Evolutionary conservation across 2,888 invertebrate genomes (phyloP).

Genomic region (Agrotis puta): DNA sequence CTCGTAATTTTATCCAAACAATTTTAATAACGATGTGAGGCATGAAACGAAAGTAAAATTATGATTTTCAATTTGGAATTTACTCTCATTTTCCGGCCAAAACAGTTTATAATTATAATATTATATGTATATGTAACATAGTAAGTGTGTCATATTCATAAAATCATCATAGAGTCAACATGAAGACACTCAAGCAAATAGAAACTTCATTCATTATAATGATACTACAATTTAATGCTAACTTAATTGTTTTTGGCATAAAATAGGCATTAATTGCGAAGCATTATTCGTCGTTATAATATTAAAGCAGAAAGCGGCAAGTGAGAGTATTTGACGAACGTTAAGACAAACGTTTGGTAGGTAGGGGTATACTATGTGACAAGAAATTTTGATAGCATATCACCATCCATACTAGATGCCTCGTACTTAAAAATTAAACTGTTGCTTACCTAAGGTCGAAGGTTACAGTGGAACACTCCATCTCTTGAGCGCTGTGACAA

Average conservation of each 20-base stretch:
- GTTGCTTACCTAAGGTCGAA: too few species aligned
- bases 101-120: slow-evolving; percentile 40
- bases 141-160: slow-evolving; percentile 65
- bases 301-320: slow-evolving; percentile 86
- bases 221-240: slow-evolving; percentile 70
- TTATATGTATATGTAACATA: slow-evolving; percentile 29
- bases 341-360: slow-evolving; percentile 20
- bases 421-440: background rate
- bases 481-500: too few species aligned
- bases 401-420: background rate
- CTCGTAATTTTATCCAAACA: slow-evolving; percentile 46
- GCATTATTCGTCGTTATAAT: slow-evolving; percentile 70
- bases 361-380: slow-evolving; percentile 11
- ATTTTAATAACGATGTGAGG: slow-evolving; percentile 26
- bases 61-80: slow-evolving; percentile 47
- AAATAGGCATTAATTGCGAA: slow-evolving; percentile 79
- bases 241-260: slow-evolving; percentile 77
- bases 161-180: slow-evolving; percentile 58
- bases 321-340: slow-evolving; percentile 72
- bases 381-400: background rate
- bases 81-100: slow-evolving; percentile 45
- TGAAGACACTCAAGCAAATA: slow-evolving; percentile 63
- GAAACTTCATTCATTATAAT: slow-evolving; percentile 72
- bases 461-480: background rate
- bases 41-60: slow-evolving; percentile 46